Base-by-base conservation (phyloP, 1,140 invertebrate species). In the Drosophila repleta region DNA sequence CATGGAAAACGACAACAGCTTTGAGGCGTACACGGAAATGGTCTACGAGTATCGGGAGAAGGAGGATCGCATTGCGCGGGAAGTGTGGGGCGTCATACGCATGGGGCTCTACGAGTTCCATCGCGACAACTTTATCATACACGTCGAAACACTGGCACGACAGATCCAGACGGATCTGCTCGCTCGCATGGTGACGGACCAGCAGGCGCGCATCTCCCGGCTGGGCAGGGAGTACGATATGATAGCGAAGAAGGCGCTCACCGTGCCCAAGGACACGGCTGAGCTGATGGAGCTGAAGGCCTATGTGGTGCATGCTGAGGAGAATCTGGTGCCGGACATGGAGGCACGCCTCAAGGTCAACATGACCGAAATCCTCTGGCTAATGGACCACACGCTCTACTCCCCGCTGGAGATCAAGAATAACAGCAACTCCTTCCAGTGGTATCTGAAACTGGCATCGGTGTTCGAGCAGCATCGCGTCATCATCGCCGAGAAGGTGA, bases 31-130 rank as follows among this genome's bases (percentile, higher is more conserved):
- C 77, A 93, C 93, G 26, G 92, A 93, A 11, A 91, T 95, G 69
- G 94, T 96, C 7, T 91, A 94, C 32, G 93, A 94, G 69, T 96
- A 95, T 79, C 93, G 95, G 60, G 90, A 93, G 32, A 91, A 96
- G 21, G 93, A 94, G 8, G 92, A 93, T 62, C 93, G 94, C 62
- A 95, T 97, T 62, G 94, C 94, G 7, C 92, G 93, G 2, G 93
- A 94, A 53, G 93, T 95, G 17, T 94, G 95, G 82, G 94, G 94
- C 39, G 94, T 95, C 0, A 93, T 96, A 26, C 94, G 95, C 17
- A 94, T 97, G 63, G 96, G 96, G 20, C 95, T 98, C 90, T 99
- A 97, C 91, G 96, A 97, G 79, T 94, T 99, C 74, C 95, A 97
- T 89, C 94, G 97, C 63, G 94, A 94, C 43, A 95, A 96, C 61